These are phyloP conservation scores for Beroe forskalii DNA, from an alignment of 37 sponge, comb jelly and placozoan genomes.

Conservation along the genomic window DNA sequence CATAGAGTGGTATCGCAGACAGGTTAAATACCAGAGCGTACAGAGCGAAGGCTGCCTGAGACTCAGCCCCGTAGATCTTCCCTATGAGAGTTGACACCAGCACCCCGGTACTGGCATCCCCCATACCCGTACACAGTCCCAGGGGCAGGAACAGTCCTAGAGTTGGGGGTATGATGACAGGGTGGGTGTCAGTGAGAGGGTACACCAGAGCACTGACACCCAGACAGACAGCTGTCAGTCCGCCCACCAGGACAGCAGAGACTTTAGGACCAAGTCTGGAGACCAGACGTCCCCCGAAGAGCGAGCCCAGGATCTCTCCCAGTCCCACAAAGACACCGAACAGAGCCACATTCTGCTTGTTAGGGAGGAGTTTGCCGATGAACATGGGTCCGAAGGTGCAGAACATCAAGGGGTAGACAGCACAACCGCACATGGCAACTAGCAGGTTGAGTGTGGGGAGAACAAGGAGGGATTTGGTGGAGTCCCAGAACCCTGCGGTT, in stretches of 20 bases:
- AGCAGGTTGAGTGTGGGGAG: slow-evolving; percentile 10
- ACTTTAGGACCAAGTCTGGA: background rate
- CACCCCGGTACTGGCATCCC: slow-evolving; percentile 27
- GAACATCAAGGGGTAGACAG: slow-evolving; percentile 23
- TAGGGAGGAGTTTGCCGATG: background rate
- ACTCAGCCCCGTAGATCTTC: background rate
- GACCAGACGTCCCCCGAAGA: background rate
- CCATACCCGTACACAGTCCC: background rate
- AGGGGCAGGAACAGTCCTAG: slow-evolving; percentile 10
- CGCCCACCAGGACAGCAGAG: background rate
- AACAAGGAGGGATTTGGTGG: background rate
- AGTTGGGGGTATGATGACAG: background rate
- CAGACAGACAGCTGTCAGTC: background rate
- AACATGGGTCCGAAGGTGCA: slow-evolving; percentile 47
- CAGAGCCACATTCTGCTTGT: slow-evolving; percentile 7
- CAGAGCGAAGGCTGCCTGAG: slow-evolving; percentile 50
- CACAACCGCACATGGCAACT: slow-evolving; percentile 6
- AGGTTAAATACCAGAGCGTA: slow-evolving; percentile 39
- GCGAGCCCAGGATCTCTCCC: slow-evolving; percentile 38
- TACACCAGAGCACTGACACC: background rate
- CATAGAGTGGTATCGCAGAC: background rate
- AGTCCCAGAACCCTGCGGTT: slow-evolving; percentile 1
- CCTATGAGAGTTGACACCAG: slow-evolving; percentile 22
- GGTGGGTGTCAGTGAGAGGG: background rate
- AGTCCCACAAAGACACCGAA: slow-evolving; percentile 29